A percentile compares a stretch with the other conserved stretches of the same genome.
Evolutionary conservation across 2,113 vertebrate genomes (phyloP).

Genomic region (Sebastes fasciatus): DNA sequence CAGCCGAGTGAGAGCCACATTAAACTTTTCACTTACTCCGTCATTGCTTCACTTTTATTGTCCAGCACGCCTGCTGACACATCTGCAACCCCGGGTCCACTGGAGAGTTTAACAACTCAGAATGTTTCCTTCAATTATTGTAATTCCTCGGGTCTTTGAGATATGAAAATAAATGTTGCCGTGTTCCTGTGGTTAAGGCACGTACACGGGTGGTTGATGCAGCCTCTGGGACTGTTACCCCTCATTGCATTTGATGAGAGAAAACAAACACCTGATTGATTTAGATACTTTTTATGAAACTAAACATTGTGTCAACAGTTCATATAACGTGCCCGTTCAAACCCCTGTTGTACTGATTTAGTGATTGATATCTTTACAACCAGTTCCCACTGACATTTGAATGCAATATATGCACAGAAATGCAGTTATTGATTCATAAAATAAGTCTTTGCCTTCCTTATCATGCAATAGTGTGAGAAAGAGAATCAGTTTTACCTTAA

Average conservation of each 20-base stretch:
- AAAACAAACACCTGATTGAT: constrained; percentile 70
- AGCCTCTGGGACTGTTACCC: constrained; percentile 54
- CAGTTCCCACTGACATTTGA: constrained; percentile 14
- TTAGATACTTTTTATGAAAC: constrained; percentile 47
- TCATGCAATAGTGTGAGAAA: background rate
- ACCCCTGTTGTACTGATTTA: constrained; percentile 17
- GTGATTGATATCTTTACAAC: constrained; percentile 45
- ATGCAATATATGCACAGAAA: constrained; percentile 13
- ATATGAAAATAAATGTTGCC: constrained; percentile 75
- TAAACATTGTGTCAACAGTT: constrained; percentile 54
- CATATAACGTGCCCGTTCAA: constrained; percentile 16
- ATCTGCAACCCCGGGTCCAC: constrained; percentile 71
- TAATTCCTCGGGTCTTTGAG: constrained; percentile 72
- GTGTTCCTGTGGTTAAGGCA: constrained; percentile 34
- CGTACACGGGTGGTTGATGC: constrained; percentile 37
- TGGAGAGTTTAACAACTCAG: constrained; percentile 77
- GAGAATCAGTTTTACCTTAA: background rate
- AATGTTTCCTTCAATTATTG: constrained; percentile 82
- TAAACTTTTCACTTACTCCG: constrained; percentile 84
- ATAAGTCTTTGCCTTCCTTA: background rate
- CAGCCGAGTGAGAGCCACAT: constrained; percentile 80
- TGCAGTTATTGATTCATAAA: background rate
- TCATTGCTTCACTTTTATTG: constrained; percentile 83
- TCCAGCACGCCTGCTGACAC: constrained; percentile 76
- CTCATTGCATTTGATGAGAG: constrained; percentile 61